Base-by-base conservation (phyloP, 2,797 vertebrate genomes). In the Tapera naevia region DNA sequence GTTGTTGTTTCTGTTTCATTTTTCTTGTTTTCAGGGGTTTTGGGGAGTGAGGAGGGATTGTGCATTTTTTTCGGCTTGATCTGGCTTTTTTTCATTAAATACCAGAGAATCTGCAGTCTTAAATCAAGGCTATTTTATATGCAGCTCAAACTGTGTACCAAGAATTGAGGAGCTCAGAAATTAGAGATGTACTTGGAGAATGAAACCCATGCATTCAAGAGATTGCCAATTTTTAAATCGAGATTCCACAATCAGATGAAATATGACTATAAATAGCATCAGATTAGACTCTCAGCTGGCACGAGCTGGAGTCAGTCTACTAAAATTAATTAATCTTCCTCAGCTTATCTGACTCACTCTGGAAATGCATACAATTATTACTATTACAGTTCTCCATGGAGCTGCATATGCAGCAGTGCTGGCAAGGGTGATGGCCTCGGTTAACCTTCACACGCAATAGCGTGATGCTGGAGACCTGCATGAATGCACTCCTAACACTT, bases 41-140 rank as follows among this genome's bases (percentile, higher is more conserved):
- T 0, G 1, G 17, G 17, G 0, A 3, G 4, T 28, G 7, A 3
- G 21, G 8, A 74, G 3, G 10, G 24, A 51, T 1, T 16, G 17
- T 11, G 15, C 0, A 0, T 12, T 35, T 43, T 67, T n/a, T 48
- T n/a, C 17, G 1, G 10, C 22, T 5, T 33, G 12, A 39, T 11
- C 28, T 14, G 39, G 15, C 1, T 46, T 39, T 53, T 3, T 17
- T 56, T 12, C 58, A 70, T 10, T 27, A 28, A 62, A 79, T 25
- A 60, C 9, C 7, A 10, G 64, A 27, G 2, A 74, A 70, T 45
- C 15, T 80, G 39, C 21, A 83, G 9, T 27, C 45, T 60, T 84
- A 60, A 83, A 64, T 14, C 79, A 79, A 75, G 28, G 22, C 4
- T 10, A 70, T 9, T 35, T 83, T 43, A 74, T 14, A 60, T 16